phyloP scores from a whole-genome alignment of 2,797 vertebrate genomes.

The Acanthiza pusilla region DNA sequence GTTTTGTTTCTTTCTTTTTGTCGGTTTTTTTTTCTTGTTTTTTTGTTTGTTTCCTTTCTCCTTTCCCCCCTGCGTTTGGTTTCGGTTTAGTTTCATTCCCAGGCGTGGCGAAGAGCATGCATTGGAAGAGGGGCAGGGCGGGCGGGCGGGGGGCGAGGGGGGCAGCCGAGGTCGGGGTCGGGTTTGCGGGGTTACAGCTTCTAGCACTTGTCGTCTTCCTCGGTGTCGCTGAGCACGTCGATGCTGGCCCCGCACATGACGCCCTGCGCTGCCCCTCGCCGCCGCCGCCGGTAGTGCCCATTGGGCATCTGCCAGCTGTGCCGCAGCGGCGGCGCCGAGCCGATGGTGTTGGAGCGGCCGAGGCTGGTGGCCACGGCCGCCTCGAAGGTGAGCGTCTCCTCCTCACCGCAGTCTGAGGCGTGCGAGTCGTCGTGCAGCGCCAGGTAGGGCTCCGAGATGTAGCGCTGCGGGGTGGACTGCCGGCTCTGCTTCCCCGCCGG shows the following conservation, averaged over 20 bases:
- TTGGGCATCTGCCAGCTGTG: slow-evolving; percentile 98
- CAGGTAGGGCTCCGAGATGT: slow-evolving; percentile 97
- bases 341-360: slow-evolving; percentile 90
- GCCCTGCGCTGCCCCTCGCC: slow-evolving; percentile 78
- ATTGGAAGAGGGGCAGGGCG: slow-evolving; percentile 57
- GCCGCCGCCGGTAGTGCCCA: slow-evolving; percentile 88
- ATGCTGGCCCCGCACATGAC: slow-evolving; percentile 78
- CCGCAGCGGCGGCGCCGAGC: slow-evolving; percentile 89
- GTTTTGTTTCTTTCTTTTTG: neutral
- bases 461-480: slow-evolving; percentile 87
- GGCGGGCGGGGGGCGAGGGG: neutral
- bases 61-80: slow-evolving; percentile 47
- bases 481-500: slow-evolving; percentile 74
- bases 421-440: slow-evolving; percentile 85
- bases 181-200: slow-evolving; percentile 43
- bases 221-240: slow-evolving; percentile 92
- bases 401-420: slow-evolving; percentile 80
- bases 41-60: neutral
- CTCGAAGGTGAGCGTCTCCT: slow-evolving; percentile 94
- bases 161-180: neutral
- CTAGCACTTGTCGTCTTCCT: slow-evolving; percentile 96
- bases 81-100: slow-evolving; percentile 67
- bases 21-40: neutral
- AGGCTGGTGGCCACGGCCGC: slow-evolving; percentile 90
- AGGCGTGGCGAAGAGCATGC: slow-evolving; percentile 74